Conservation (phyloP, 2,797 vertebrate species). For the Lagocephalus sceleratus region DNA sequence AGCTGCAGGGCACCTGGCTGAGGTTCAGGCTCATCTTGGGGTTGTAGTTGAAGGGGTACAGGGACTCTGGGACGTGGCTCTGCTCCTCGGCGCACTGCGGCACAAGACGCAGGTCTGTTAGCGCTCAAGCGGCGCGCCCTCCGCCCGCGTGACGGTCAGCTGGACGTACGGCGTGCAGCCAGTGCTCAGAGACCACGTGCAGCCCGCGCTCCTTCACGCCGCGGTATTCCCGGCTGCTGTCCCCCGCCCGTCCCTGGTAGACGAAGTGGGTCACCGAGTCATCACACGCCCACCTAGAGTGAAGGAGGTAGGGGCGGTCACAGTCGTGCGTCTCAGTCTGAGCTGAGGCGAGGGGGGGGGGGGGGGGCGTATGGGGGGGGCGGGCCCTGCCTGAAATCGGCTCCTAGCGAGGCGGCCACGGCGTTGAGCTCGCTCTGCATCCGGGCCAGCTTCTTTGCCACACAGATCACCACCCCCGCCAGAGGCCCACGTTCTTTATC, state of each 20-base stretch:
- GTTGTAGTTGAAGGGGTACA: slow-evolving; percentile 96
- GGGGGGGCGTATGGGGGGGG: too few relatives aligned
- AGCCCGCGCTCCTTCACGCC: slow-evolving; percentile 89
- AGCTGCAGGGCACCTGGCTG: slow-evolving; percentile 80
- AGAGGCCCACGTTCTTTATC: slow-evolving; percentile 75
- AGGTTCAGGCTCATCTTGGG: slow-evolving; percentile 97
- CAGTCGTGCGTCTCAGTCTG: background rate
- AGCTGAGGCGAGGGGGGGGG: too few relatives aligned
- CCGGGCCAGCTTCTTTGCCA: slow-evolving; percentile 92
- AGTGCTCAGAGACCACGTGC: slow-evolving; percentile 91
- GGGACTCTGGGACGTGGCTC: slow-evolving; percentile 85
- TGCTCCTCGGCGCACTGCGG: slow-evolving; percentile 87
- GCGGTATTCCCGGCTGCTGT: slow-evolving; percentile 89
- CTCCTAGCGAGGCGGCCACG: slow-evolving; percentile 89
- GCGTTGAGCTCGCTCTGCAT: slow-evolving; percentile 91
- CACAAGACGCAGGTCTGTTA: background rate
- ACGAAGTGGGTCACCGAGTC: slow-evolving; percentile 96
- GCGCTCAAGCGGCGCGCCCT: background rate
- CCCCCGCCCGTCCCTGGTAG: slow-evolving; percentile 91
- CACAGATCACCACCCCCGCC: slow-evolving; percentile 82
- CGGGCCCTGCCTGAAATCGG: slow-evolving; percentile 91
- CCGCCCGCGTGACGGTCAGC: background rate
- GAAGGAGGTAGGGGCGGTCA: background rate
- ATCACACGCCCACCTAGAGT: slow-evolving; percentile 90
- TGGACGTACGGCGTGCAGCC: slow-evolving; percentile 87